Conservation (phyloP, 2,888 invertebrate species). For the Drosophila infuscata region DNA sequence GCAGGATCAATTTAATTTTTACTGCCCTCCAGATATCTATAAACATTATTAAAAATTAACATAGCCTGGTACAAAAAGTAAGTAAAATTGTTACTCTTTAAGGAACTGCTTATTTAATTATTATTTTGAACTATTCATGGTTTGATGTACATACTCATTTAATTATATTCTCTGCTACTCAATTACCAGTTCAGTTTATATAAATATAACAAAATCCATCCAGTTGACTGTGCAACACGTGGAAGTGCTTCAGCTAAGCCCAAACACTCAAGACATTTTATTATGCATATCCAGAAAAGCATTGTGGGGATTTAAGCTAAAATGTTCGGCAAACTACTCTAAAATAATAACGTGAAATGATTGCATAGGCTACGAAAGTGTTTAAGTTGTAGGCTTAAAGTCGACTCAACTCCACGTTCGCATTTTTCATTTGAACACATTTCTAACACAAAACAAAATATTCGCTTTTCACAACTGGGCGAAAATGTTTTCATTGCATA, state of each 20-base stretch:
- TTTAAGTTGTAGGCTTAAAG: not conserved
- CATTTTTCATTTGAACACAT: not conserved
- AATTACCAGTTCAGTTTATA: not conserved
- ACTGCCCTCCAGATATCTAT: not conserved
- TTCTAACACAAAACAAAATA: constrained; percentile 22
- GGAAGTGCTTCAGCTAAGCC: constrained; percentile 27
- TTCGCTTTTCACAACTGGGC: not conserved
- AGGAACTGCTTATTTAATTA: no score
- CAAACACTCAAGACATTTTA: constrained; percentile 31
- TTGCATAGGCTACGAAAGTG: not conserved
- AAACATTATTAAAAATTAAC: not conserved
- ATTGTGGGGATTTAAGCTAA: constrained; percentile 23
- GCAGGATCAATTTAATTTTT: not conserved
- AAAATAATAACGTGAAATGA: constrained; percentile 19
- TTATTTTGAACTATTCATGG: no score
- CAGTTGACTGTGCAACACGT: constrained; percentile 29
- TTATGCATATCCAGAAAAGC: constrained; percentile 56
- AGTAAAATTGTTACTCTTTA: no score
- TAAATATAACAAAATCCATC: not conserved
- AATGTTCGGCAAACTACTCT: constrained; percentile 13
- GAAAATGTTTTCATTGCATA: constrained; percentile 60
- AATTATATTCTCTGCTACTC: not conserved
- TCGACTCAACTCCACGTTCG: not conserved
- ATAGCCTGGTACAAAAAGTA: not conserved
- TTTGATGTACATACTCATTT: not conserved